These are phyloP conservation scores for Oxyura jamaicensis DNA, from an alignment of 2,113 vertebrate species.

Conservation along the genomic window DNA sequence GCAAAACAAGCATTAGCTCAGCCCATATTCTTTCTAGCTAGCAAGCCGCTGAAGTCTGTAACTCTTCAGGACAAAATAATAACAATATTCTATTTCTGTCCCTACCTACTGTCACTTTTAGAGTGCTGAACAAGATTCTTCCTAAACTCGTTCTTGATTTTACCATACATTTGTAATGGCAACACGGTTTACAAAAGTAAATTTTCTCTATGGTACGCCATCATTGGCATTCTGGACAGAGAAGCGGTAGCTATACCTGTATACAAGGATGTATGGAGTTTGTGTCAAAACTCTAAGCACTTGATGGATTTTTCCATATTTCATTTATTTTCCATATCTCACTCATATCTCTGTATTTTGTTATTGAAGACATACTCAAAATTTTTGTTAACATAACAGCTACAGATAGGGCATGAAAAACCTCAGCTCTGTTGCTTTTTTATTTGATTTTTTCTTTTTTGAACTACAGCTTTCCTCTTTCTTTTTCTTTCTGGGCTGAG, in stretches of 20 bases:
- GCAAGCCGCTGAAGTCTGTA: not conserved
- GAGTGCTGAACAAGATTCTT: not conserved
- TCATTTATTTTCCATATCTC: not conserved
- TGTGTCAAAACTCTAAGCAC: not conserved
- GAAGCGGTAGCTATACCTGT: not conserved
- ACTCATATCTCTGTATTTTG: not conserved
- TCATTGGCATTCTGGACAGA: not conserved
- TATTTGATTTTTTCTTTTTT: not conserved
- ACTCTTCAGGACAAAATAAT: not conserved
- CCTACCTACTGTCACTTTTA: not conserved
- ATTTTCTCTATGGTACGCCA: not conserved
- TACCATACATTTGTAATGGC: not conserved
- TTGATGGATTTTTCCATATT: not conserved
- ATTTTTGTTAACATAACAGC: not conserved
- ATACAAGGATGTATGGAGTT: not conserved
- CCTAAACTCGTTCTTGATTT: not conserved
- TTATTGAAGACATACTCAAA: not conserved
- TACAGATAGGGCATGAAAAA: not conserved
- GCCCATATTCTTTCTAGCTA: not conserved
- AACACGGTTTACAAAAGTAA: not conserved
- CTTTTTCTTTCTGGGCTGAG: not conserved
- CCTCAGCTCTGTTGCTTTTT: not conserved
- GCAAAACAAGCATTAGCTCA: slow-evolving; percentile 20
- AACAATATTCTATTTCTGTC: not conserved
- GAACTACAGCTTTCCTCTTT: not conserved